Percentiles rank a stretch among this genome's conserved stretches.
These are phyloP conservation scores for Pseudanteris insignis DNA, from an alignment of 2,888 invertebrate genomes.

Conservation along the genomic window DNA sequence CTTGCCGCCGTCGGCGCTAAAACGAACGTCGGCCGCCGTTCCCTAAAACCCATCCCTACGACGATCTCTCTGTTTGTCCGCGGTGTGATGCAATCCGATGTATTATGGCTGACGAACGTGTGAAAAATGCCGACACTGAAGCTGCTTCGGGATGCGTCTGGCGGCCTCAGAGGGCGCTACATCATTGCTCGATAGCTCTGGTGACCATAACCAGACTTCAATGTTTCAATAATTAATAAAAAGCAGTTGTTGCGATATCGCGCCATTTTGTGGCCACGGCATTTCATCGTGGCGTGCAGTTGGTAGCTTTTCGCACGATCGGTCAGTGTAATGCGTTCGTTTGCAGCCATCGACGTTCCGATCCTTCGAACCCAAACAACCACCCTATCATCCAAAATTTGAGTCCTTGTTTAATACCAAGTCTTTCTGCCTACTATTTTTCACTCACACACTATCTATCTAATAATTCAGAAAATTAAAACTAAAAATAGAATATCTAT, in stretches of 20 bases:
- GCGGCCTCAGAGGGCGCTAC: constrained; percentile 36
- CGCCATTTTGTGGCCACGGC: constrained; percentile 39
- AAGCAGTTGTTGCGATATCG: constrained; percentile 35
- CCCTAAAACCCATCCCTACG: background rate
- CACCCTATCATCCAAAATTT: no score
- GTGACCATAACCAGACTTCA: no score
- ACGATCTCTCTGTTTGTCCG: constrained; percentile 10
- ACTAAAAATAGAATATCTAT: no score
- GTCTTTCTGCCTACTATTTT: no score
- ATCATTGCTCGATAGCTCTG: constrained; percentile 23
- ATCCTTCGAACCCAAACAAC: no score
- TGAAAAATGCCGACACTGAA: constrained; percentile 33
- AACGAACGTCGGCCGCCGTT: constrained; percentile 7
- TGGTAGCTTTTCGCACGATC: constrained; percentile 45
- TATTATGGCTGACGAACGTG: constrained; percentile 37
- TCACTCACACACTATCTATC: no score
- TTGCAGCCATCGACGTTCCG: constrained; percentile 24
- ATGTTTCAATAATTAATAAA: constrained; percentile 6
- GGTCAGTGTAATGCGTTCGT: constrained; percentile 35
- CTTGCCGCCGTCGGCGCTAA: constrained; percentile 6
- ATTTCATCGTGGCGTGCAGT: constrained; percentile 19
- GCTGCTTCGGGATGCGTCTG: constrained; percentile 15
- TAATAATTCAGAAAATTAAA: no score
- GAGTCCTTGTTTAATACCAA: no score
- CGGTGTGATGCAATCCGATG: constrained; percentile 23